Evolutionary conservation across 2,888 invertebrate genomes (phyloP).

Genomic region (Ischnus inquisitorius): DNA sequence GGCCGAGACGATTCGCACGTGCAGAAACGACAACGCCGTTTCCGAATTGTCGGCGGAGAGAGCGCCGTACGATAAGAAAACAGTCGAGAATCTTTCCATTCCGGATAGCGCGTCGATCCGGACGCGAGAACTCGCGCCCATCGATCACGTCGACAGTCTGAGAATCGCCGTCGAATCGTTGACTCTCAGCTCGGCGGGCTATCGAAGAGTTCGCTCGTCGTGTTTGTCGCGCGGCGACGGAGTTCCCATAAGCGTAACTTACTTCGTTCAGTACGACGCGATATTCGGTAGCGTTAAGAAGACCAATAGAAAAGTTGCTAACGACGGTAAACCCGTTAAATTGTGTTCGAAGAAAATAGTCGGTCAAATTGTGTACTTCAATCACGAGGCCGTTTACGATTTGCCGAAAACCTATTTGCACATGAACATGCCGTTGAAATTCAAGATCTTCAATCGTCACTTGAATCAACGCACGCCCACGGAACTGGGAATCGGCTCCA

Average conservation of each 20-base stretch:
- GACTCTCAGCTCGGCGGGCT: slow-evolving; percentile 85
- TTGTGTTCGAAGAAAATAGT: slow-evolving; percentile 84
- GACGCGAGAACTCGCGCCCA: slow-evolving; percentile 69
- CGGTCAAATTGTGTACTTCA: slow-evolving; percentile 85
- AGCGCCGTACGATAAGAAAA: not conserved
- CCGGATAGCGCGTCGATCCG: slow-evolving; percentile 4
- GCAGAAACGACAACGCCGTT: slow-evolving; percentile 57
- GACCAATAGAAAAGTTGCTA: slow-evolving; percentile 82
- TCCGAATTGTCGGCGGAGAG: no score
- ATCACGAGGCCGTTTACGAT: slow-evolving; percentile 85
- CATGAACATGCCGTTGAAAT: slow-evolving; percentile 81
- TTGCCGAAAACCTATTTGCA: slow-evolving; percentile 82
- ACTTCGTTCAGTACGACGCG: slow-evolving; percentile 86
- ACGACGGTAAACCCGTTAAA: slow-evolving; percentile 81
- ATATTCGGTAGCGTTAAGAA: slow-evolving; percentile 81
- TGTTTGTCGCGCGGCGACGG: slow-evolving; percentile 77
- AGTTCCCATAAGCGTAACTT: slow-evolving; percentile 80
- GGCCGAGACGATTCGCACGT: slow-evolving; percentile 71
- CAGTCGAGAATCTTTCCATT: slow-evolving; percentile 26
- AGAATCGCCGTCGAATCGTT: slow-evolving; percentile 85
- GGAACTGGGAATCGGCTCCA: slow-evolving; percentile 84
- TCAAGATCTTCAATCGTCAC: slow-evolving; percentile 85
- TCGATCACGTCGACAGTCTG: slow-evolving; percentile 84
- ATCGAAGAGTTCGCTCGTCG: slow-evolving; percentile 83
- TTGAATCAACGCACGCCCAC: slow-evolving; percentile 85